These are phyloP conservation scores for Callipepla squamata DNA, from an alignment of 2,113 vertebrate species.

Conservation along the genomic window DNA sequence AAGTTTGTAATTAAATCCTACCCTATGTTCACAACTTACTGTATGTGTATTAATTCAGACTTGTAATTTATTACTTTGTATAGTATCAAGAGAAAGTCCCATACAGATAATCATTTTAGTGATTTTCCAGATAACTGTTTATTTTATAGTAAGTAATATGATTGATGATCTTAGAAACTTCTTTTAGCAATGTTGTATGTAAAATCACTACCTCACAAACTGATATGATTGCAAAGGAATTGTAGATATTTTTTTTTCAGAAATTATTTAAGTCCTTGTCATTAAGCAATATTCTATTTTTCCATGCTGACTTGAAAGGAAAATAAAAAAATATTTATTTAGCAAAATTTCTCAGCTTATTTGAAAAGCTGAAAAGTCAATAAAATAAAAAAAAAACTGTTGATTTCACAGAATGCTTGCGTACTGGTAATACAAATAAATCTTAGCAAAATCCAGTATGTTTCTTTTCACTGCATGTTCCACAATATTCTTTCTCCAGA, in stretches of 20 bases:
- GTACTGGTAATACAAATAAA: neutral
- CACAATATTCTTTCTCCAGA: neutral
- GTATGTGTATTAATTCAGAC: neutral
- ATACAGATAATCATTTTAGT: neutral
- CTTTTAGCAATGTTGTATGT: neutral
- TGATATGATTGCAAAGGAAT: neutral
- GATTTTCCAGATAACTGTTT: neutral
- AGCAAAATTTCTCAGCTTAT: neutral
- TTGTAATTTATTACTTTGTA: neutral
- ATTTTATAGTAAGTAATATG: neutral
- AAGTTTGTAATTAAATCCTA: neutral
- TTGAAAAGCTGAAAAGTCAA: neutral
- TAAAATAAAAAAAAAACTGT: neutral
- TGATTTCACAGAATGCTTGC: neutral
- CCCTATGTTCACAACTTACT: neutral
- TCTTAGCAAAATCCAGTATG: neutral
- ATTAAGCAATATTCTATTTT: neutral
- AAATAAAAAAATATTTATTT: neutral
- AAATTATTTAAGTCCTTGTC: neutral
- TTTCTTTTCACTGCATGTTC: neutral
- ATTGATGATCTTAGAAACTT: neutral
- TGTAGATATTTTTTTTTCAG: rapidly evolving
- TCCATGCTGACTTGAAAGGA: neutral
- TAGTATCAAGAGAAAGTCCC: neutral
- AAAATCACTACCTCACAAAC: neutral